Conservation (phyloP, 2,888 invertebrate genomes). For the Stenoptilia bipunctidactyla region DNA sequence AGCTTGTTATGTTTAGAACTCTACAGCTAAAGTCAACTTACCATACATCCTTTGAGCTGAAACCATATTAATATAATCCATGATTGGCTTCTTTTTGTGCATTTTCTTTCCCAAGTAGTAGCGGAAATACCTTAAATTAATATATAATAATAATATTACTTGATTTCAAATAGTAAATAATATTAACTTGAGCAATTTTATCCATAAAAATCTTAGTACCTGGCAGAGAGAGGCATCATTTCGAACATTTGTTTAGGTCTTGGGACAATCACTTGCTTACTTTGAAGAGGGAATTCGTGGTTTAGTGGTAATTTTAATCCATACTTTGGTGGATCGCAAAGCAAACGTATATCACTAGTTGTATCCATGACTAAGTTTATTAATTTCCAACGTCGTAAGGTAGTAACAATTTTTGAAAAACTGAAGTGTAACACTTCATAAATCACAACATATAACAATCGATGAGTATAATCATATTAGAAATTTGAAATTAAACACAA, state of each 20-base stretch:
- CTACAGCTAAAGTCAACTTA: slow-evolving; percentile 40
- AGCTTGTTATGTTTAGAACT: too few relatives aligned
- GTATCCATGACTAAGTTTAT: too few relatives aligned
- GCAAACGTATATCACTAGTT: slow-evolving; percentile 13
- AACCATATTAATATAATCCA: slow-evolving; percentile 82
- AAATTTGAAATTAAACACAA: too few relatives aligned
- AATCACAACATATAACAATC: too few relatives aligned
- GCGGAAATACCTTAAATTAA: slow-evolving; percentile 75
- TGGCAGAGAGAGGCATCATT: slow-evolving; percentile 77
- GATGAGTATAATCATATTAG: too few relatives aligned
- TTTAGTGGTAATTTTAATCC: slow-evolving; percentile 82
- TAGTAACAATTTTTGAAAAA: too few relatives aligned
- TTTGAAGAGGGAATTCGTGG: slow-evolving; percentile 81
- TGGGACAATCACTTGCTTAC: slow-evolving; percentile 76
- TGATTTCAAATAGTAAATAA: background rate
- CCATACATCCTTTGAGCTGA: slow-evolving; percentile 89
- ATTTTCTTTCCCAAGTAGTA: slow-evolving; percentile 76
- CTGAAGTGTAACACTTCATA: too few relatives aligned
- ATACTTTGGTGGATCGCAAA: slow-evolving; percentile 66
- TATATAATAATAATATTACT: slow-evolving; percentile 1
- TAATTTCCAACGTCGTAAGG: too few relatives aligned
- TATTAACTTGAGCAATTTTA: slow-evolving; percentile 2
- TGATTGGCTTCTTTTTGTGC: slow-evolving; percentile 77
- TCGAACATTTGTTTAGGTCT: slow-evolving; percentile 77
- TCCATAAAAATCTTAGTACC: slow-evolving; percentile 61